Percentiles rank a stretch among this genome's conserved stretches.
Conservation (phyloP, 2,888 invertebrate species). For the Harmothoe impar region DNA sequence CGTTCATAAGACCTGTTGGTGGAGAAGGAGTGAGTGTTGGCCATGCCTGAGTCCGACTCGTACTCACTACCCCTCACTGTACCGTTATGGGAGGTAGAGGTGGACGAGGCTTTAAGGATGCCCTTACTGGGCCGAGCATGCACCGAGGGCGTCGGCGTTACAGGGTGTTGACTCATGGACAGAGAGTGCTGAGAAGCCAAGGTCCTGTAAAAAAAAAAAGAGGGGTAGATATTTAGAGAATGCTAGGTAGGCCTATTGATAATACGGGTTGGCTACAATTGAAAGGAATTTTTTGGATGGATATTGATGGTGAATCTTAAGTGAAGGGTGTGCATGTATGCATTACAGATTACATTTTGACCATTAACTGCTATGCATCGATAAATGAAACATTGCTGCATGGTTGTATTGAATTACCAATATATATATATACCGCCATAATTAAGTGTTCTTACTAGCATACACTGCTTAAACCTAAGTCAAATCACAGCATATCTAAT, state of each 20-base stretch:
- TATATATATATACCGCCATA: too few species aligned
- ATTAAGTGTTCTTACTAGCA: too few species aligned
- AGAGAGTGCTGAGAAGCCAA: constrained; percentile 28
- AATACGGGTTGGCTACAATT: too few species aligned
- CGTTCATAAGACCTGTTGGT: constrained; percentile 64
- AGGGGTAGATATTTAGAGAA: not conserved
- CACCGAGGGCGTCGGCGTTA: constrained; percentile 65
- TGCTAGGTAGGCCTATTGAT: too few species aligned
- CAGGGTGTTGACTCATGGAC: not conserved
- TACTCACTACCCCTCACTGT: constrained; percentile 58
- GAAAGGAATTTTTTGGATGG: too few species aligned
- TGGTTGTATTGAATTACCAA: too few species aligned
- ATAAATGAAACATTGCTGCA: too few species aligned
- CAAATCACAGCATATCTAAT: not conserved
- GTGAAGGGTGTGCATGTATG: too few species aligned
- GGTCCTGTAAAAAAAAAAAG: constrained; percentile 31
- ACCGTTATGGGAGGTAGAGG: constrained; percentile 65
- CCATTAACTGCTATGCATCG: too few species aligned
- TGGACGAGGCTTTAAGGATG: constrained; percentile 67
- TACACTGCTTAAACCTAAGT: too few species aligned
- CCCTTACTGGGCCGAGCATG: constrained; percentile 67
- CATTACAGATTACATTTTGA: too few species aligned
- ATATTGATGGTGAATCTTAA: too few species aligned
- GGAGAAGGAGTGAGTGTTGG: constrained; percentile 55
- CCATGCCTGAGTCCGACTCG: constrained; percentile 66